Evolutionary conservation across 2,113 vertebrate species (phyloP), one percentile per base, ranked within the genome.

Genomic region (Carassius auratus): DNA sequence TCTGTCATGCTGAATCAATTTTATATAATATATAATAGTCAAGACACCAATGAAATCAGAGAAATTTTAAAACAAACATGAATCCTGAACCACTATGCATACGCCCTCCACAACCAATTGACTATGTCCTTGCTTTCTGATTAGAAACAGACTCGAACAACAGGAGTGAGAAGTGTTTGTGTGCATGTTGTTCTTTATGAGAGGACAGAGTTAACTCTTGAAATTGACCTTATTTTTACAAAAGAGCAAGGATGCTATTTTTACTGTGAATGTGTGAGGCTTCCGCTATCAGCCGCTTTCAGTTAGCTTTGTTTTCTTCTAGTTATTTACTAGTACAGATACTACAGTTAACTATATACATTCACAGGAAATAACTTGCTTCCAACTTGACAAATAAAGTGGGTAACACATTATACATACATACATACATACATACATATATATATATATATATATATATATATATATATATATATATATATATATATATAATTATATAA

Each of bases 1-100:
- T 73, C 73, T 61, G 59, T 84, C 85, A 88, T 52, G 61, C 50
- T n/a, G 66, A 81, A 50, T 76, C 80, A 57, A 13, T 38, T 64
- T 15, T 8, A 26, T 45, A 76, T 74, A 26, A 74, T 23, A 59
- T 71, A 45, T 64, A 3, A 78, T 33, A 38, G 9, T n/a, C 52
- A 30, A n/a, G n/a, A 80, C 77, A 80, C 36, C 1, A 14, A 21
- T 23, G 7, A 80, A 64, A 45, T 23, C 4, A 30, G 62, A 57
- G 48, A 78, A 36, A 30, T 57, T 48, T 42, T 0, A 30, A 75
- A 73, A 84, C 75, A 57, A 76, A 77, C 76, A 59, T 9, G 21
- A 88, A 36, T 13, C 74, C 30, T 12, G 52, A 26, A 19, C 59
- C 73, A 15, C 21, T 6, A 76, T 50, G 14, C n/a, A 50, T 42